These are phyloP conservation scores for Noctua comes DNA, from an alignment of 2,888 invertebrate species.

Conservation along the genomic window DNA sequence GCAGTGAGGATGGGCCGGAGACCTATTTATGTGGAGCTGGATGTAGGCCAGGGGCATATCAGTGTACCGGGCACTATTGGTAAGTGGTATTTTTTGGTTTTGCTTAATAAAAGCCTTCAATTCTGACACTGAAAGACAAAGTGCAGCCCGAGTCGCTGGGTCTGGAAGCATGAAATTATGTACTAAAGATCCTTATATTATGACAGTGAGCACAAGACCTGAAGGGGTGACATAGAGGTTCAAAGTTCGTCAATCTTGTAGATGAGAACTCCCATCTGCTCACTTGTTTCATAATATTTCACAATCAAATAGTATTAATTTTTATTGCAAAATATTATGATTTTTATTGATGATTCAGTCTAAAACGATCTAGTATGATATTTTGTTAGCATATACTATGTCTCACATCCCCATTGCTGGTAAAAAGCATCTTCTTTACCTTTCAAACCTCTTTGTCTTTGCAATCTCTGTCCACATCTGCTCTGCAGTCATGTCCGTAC, in stretches of 20 bases:
- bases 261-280: background rate
- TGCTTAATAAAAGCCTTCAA: background rate
- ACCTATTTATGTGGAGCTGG: slow-evolving; percentile 98
- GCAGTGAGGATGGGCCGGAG: slow-evolving; percentile 96
- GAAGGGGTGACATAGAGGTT: background rate
- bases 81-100: slow-evolving; percentile 67
- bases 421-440: accelerated
- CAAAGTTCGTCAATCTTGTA: background rate
- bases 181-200: background rate
- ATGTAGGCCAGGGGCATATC: slow-evolving; percentile 98
- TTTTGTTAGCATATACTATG: background rate
- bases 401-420: background rate
- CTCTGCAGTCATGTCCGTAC: background rate
- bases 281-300: slow-evolving; percentile 3
- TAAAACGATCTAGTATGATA: background rate
- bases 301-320: background rate
- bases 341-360: background rate
- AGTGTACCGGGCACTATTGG: slow-evolving; percentile 98
- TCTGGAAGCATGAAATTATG: background rate
- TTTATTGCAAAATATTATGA: slow-evolving; percentile 4
- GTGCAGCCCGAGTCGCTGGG: background rate
- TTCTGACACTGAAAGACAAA: background rate
- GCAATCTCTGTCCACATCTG: background rate
- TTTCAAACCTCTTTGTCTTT: background rate
- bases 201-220: background rate